Conservation (phyloP, 1,140 invertebrate genomes). For the Drosophila arawakana region DNA sequence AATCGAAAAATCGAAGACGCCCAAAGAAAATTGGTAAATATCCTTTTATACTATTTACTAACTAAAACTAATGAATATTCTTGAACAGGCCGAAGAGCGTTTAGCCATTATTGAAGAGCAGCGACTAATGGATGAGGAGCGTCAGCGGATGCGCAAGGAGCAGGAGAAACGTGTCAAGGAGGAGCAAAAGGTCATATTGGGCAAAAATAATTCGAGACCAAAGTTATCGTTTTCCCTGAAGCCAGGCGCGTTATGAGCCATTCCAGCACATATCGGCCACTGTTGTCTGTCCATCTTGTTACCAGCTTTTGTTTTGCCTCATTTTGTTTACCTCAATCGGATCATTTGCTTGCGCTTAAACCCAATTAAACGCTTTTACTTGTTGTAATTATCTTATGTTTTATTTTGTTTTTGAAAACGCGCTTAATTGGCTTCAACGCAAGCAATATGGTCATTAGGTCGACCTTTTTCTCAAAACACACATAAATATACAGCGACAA, state of each 20-base stretch:
- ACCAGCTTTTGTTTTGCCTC: slow-evolving; percentile 60
- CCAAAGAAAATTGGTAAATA: slow-evolving; percentile 95
- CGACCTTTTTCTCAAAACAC: slow-evolving; percentile 13
- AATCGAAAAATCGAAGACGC: slow-evolving; percentile 98
- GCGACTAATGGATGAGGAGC: slow-evolving; percentile 97
- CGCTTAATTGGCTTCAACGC: slow-evolving; percentile 39
- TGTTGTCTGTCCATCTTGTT: slow-evolving; percentile 53
- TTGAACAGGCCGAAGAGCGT: slow-evolving; percentile 95
- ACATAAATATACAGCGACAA: slow-evolving; percentile 14
- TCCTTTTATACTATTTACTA: background rate
- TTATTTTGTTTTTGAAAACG: slow-evolving; percentile 46
- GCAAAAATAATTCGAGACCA: slow-evolving; percentile 98
- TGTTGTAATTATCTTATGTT: slow-evolving; percentile 60
- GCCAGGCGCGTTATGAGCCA: slow-evolving; percentile 88
- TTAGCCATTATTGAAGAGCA: slow-evolving; percentile 98
- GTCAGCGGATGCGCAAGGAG: slow-evolving; percentile 95
- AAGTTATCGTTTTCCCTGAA: slow-evolving; percentile 97
- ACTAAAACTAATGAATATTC: slow-evolving; percentile 5
- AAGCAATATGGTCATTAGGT: slow-evolving; percentile 46
- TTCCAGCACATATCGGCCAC: slow-evolving; percentile 8
- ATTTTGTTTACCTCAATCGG: slow-evolving; percentile 40
- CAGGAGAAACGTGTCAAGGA: slow-evolving; percentile 96
- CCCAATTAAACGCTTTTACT: slow-evolving; percentile 39
- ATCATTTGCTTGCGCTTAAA: slow-evolving; percentile 54
- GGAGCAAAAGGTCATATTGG: slow-evolving; percentile 98